Percentiles rank a stretch among this genome's conserved stretches.
Evolutionary conservation across 2,888 invertebrate species (phyloP).

Genomic region (Phaonia tiefii): DNA sequence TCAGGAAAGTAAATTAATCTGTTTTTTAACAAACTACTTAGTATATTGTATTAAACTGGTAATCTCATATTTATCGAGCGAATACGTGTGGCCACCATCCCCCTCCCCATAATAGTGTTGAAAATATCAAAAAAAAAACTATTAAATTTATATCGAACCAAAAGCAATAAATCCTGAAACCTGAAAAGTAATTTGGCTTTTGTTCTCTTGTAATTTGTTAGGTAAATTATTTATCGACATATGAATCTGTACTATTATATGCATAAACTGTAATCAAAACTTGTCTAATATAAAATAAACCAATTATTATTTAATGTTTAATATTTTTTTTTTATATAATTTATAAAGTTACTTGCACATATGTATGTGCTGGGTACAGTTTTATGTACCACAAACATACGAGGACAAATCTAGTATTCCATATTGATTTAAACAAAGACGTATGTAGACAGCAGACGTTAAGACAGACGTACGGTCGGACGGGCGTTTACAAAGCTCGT

Average conservation of each 20-base stretch:
- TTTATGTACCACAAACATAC: background rate
- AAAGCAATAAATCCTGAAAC: background rate
- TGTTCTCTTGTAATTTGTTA: background rate
- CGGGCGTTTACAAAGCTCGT: background rate
- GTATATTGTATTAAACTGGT: too few relatives aligned
- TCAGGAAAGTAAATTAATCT: too few relatives aligned
- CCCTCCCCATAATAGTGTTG: too few relatives aligned
- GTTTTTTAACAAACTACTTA: too few relatives aligned
- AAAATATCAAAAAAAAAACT: background rate
- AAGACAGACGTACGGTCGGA: background rate
- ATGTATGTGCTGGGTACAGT: too few relatives aligned
- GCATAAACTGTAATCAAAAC: background rate
- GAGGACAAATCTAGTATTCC: conserved; percentile 21
- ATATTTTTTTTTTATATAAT: conserved; percentile 21
- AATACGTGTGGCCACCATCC: too few relatives aligned
- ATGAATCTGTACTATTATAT: background rate
- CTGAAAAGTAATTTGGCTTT: background rate
- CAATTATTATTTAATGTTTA: conserved; percentile 40
- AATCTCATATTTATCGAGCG: too few relatives aligned
- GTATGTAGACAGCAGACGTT: background rate
- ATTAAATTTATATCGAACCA: background rate
- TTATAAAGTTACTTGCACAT: conserved; percentile 15
- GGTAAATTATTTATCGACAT: conserved; percentile 9
- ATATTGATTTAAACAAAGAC: conserved; percentile 20
- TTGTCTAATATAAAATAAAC: conserved; percentile 2